phyloP scores from a whole-genome alignment of 2,888 invertebrate species.

The Conchocele bisecta region DNA sequence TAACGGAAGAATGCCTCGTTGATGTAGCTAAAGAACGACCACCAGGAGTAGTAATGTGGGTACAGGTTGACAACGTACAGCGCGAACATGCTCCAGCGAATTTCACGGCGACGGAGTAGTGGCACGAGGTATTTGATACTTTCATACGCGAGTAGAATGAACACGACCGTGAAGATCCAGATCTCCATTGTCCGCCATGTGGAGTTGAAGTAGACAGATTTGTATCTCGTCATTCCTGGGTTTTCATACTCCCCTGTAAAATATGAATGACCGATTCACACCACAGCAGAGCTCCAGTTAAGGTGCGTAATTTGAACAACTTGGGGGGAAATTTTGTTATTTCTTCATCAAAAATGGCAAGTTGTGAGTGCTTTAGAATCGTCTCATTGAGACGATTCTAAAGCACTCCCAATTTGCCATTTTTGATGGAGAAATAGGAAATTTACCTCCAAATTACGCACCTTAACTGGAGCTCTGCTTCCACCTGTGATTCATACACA shows the following conservation, averaged over 20 bases:
- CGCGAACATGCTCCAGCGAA: conserved; percentile 73
- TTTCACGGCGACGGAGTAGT: conserved; percentile 59
- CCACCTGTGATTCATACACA: too few species aligned
- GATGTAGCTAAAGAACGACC: conserved; percentile 81
- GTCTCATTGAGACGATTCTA: too few species aligned
- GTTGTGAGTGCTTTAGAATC: too few species aligned
- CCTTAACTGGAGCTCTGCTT: too few species aligned
- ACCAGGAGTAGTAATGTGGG: conserved; percentile 82
- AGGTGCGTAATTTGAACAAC: too few species aligned
- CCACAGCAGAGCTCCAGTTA: too few species aligned
- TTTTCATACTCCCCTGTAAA: conserved; percentile 79
- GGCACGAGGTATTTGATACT: conserved; percentile 75
- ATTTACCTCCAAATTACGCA: too few species aligned
- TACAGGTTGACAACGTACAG: conserved; percentile 78
- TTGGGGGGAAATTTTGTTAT: too few species aligned
- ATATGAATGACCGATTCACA: too few species aligned
- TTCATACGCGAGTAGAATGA: conserved; percentile 78
- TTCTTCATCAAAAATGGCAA: too few species aligned
- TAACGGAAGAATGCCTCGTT: conserved; percentile 81
- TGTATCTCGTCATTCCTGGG: conserved; percentile 78
- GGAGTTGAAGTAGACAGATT: conserved; percentile 81
- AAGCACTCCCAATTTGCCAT: too few species aligned
- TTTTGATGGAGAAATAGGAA: too few species aligned
- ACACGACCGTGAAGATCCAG: conserved; percentile 77
- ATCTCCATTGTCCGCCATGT: conserved; percentile 77